Base-by-base conservation (phyloP, 1,140 invertebrate genomes). In the Drosophila ohnishii region DNA sequence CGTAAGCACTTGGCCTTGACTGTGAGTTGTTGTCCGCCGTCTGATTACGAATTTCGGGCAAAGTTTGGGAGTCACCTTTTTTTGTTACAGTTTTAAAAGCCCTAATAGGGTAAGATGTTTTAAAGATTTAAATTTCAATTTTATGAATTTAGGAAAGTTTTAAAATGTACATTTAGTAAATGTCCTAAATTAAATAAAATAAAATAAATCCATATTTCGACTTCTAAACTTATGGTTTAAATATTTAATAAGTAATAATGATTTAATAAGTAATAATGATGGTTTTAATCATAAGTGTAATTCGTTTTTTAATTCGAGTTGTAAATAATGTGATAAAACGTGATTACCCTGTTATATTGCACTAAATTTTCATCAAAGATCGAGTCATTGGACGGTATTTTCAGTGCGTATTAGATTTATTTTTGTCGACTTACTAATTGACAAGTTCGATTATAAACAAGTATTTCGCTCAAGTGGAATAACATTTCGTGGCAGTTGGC, bases 391-490 rank as follows among this genome's bases (percentile, higher is more conserved):
- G 6, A 42, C 13, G 30, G 14, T 22, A 10, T 40, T 55, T 50
- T 34, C 34, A 65, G 45, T 66, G 72, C 47, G 74, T 70, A 47
- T 56, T 66, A 30, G 25, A 35, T 69, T 60, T 86, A 86, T 87
- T 86, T 86, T 55, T 67, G 66, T 61, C 53, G 44, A 51, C 63
- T 88, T 87, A 87, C 83, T 87, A 87, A 87, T 87, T 77, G 48
- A 39, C 56, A 61, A 58, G 30, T 13, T 19, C 53, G 47, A 28
- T 44, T 39, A 40, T 30, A 71, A 59, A 53, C 66, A 61, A 53
- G 71, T 44, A 88, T 87, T 88, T 73, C 84, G 53, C 32, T 40
- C 30, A 32, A 45, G 37, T 42, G 74, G 60, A 63, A 71, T 48
- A 56, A 51, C 35, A 64, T 87, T 87, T 83, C 79, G 58, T 34